Percentiles rank a stretch among this genome's conserved stretches.
Conservation (phyloP, 2,797 vertebrate genomes). For the Alexandromys oeconomus region DNA sequence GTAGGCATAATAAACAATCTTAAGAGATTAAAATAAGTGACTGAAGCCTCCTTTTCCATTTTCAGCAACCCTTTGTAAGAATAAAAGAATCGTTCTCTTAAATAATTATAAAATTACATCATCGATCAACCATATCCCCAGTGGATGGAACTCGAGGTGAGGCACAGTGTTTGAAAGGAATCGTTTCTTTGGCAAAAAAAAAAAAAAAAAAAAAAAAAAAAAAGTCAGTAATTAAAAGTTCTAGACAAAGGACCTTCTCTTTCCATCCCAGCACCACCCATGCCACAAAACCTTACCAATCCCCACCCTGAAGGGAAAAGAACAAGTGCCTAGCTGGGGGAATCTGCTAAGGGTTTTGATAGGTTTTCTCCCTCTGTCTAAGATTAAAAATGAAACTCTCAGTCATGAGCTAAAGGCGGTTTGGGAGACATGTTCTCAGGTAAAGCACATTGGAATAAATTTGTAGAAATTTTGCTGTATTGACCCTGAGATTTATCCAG, state of each 20-base stretch:
- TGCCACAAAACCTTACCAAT: background rate
- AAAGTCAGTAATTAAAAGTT: slow-evolving; percentile 72
- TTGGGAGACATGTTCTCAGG: background rate
- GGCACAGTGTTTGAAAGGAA: slow-evolving; percentile 51
- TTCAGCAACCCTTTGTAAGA: slow-evolving; percentile 72
- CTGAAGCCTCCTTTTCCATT: slow-evolving; percentile 74
- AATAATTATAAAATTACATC: slow-evolving; percentile 72
- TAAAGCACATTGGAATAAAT: slow-evolving; percentile 62
- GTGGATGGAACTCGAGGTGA: slow-evolving; percentile 76
- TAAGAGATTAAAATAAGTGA: slow-evolving; percentile 72
- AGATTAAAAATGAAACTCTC: slow-evolving; percentile 38
- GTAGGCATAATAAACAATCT: slow-evolving; percentile 71
- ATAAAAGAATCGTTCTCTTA: slow-evolving; percentile 75
- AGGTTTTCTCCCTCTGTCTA: background rate
- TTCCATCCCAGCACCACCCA: background rate
- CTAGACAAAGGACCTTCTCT: slow-evolving; percentile 77
- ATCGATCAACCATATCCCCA: slow-evolving; percentile 72
- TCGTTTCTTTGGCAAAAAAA: slow-evolving; percentile 42
- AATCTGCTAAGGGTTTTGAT: slow-evolving; percentile 5
- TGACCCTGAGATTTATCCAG: slow-evolving; percentile 51
- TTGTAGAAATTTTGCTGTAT: slow-evolving; percentile 12
- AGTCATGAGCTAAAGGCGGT: background rate
- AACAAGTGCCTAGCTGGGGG: slow-evolving; percentile 8
- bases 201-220: background rate
- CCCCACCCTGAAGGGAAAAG: background rate